Base-by-base conservation (phyloP, 2,797 vertebrate genomes). In the Oreochromis grahami region DNA sequence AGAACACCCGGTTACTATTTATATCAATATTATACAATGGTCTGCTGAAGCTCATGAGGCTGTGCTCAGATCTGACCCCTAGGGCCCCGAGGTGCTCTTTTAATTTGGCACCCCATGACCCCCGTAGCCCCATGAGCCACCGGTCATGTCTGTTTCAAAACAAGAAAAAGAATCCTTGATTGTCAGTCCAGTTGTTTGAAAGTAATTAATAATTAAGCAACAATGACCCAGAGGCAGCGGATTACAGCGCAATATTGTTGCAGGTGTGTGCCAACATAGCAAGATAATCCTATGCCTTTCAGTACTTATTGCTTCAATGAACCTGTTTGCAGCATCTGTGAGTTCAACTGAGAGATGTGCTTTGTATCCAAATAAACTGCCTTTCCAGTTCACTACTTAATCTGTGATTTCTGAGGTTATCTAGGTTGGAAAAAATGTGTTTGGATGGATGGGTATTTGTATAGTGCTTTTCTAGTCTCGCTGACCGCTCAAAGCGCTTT, bases 1-100 rank as follows among this genome's bases (percentile, higher is more conserved):
- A 83, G 85, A 93, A 92, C 92, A 89, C 91, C 90, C 79, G 80
- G 80, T 83, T 89, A 90, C 95, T 96, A 94, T 96, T 95, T 95
- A 93, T 95, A 95, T 90, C 45, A 36, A 36, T 58, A 51, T 41
- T 32, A 36, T 43, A 95, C 91, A 95, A 93, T 93, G 86, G 88
- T 65, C 84, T 6, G 88, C 90, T 78, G 32, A 53, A 48, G 78
- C 29, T 74, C 78, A 45, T 24, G 60, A 34, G 77, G 32, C 63
- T 45, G 32, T 14, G 51, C 58, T 70, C 50, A 48, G 26, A 56
- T 70, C 14, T 26, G 81, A 78, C 60, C 63, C n/a, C 60, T 0
- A 7, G 6, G 65, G 60, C 55, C 76, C 45, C 1, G 24, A 58
- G 53, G 53, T 45, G 38, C 4, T 84, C 84, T 89, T 85, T 92